Percentiles rank a stretch among this genome's conserved stretches.
Evolutionary conservation across 2,797 vertebrate species (phyloP).

Genomic region (Vipera ursinii): DNA sequence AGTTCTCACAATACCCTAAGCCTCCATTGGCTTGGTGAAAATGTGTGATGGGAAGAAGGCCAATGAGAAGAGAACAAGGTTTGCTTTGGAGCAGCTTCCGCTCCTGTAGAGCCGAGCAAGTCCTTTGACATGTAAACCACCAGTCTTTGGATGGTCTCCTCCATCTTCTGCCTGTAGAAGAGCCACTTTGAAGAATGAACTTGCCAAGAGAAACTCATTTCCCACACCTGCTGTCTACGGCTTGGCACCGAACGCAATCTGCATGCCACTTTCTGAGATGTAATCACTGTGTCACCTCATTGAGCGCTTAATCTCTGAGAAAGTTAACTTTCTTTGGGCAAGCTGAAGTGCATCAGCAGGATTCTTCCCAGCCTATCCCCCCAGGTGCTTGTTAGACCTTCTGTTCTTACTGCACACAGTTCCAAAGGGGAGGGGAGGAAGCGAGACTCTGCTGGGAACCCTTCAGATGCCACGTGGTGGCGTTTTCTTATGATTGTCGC

Average conservation of each 20-base stretch:
- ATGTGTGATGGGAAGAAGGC: neutral
- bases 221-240: conserved; percentile 54
- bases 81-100: neutral
- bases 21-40: neutral
- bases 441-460: conserved; percentile 45
- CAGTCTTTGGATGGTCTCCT: conserved; percentile 12
- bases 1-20: neutral
- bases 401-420: conserved; percentile 56
- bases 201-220: conserved; percentile 46
- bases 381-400: conserved; percentile 62
- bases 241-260: conserved; percentile 54
- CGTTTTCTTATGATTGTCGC: conserved; percentile 22
- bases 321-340: conserved; percentile 61
- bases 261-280: conserved; percentile 63
- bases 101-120: rapidly evolving
- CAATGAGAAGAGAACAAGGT: neutral
- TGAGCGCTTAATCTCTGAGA: conserved; percentile 63
- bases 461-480: conserved; percentile 45
- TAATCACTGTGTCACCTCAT: conserved; percentile 68
- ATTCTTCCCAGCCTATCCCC: conserved; percentile 58
- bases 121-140: neutral
- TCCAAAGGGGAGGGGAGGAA: neutral
- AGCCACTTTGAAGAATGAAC: conserved; percentile 39
- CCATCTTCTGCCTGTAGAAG: neutral
- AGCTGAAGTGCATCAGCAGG: conserved; percentile 54